These are phyloP conservation scores for Ormia ochracea DNA, from an alignment of 2,888 invertebrate species.

Conservation along the genomic window DNA sequence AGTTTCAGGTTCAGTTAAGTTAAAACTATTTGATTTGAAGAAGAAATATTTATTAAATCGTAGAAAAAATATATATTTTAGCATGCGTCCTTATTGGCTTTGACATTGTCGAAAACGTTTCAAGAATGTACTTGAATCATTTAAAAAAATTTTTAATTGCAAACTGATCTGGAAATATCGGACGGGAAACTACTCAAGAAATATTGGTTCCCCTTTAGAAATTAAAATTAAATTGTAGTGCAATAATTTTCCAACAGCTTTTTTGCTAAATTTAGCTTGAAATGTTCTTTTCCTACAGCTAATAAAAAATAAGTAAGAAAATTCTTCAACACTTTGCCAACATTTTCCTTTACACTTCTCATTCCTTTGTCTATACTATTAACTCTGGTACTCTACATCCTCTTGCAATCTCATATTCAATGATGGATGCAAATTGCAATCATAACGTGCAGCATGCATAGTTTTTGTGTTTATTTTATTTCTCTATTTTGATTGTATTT, in stretches of 20 bases:
- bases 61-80: not conserved
- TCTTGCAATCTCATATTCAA: not conserved
- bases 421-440: constrained; percentile 4
- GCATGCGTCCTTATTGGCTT: too few relatives aligned
- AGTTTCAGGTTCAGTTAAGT: not conserved
- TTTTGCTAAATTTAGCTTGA: too few relatives aligned
- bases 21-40: not conserved
- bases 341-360: not conserved
- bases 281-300: too few relatives aligned
- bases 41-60: not conserved
- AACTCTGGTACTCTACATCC: not conserved
- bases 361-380: not conserved
- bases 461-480: not conserved
- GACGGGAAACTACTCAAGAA: too few relatives aligned
- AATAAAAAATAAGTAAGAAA: not conserved
- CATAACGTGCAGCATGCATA: not conserved
- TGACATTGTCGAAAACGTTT: too few relatives aligned
- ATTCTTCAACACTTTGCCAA: not conserved
- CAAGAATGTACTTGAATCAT: too few relatives aligned
- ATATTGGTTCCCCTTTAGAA: too few relatives aligned
- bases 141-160: too few relatives aligned
- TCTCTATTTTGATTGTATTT: not conserved
- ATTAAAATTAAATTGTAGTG: too few relatives aligned
- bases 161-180: too few relatives aligned
- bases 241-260: too few relatives aligned